Percentiles rank a stretch among this genome's conserved stretches.
phyloP scores from a whole-genome alignment of 2,888 invertebrate species.

The Trichacis sp. region DNA sequence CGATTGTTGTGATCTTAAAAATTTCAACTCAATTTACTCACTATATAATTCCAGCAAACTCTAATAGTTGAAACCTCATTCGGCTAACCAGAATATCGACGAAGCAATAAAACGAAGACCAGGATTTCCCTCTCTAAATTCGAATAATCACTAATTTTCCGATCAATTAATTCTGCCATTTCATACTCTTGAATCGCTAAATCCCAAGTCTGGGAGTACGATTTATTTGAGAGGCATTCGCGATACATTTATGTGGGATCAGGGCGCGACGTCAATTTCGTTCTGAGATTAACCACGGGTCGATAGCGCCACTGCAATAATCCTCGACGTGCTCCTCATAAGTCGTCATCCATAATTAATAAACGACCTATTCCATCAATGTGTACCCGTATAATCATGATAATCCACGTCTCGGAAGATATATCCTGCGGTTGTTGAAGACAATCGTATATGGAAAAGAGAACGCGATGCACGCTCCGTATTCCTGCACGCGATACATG shows the following conservation, averaged over 20 bases:
- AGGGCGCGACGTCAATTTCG: constrained; percentile 5
- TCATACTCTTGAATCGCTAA: not conserved
- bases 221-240: not conserved
- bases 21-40: no score
- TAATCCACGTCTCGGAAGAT: not conserved
- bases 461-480: not conserved
- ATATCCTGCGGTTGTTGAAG: constrained; percentile 21
- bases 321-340: constrained; percentile 12
- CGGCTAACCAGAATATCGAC: no score
- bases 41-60: no score
- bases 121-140: not conserved
- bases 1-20: no score
- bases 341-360: constrained; percentile 52
- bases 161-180: not conserved
- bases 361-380: constrained; percentile 49
- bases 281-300: constrained; percentile 5
- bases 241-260: not conserved
- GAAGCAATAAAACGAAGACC: not conserved
- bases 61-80: no score
- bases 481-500: constrained; percentile 47
- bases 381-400: constrained; percentile 23
- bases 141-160: not conserved
- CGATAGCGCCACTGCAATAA: constrained; percentile 17
- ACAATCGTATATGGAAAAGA: constrained; percentile 9
- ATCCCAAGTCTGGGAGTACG: not conserved